Percentiles rank a stretch among this genome's conserved stretches.
Conservation (phyloP, 35 echinoderm and acorn worm genomes). For the Acanthaster planci region DNA sequence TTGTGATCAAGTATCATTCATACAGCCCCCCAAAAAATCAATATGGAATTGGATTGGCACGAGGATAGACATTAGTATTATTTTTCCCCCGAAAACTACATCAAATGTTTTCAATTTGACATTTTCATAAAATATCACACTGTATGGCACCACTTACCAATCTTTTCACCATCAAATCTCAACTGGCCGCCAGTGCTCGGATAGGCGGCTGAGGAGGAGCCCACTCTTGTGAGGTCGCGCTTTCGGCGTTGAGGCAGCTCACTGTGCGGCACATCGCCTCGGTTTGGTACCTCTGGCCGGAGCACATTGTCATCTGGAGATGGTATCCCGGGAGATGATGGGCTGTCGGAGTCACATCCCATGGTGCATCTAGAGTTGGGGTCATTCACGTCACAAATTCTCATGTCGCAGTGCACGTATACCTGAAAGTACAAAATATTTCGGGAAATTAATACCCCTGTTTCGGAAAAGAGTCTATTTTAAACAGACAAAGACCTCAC, state of each 20-base stretch:
- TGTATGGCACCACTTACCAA: too few relatives aligned
- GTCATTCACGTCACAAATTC: slow-evolving; percentile 19
- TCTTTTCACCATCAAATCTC: background rate
- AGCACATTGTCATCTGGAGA: background rate
- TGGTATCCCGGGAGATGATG: background rate
- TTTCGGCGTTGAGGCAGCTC: background rate
- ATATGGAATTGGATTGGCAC: too few relatives aligned
- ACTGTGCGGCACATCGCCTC: slow-evolving; percentile 2
- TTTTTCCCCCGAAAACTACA: too few relatives aligned
- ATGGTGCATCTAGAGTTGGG: slow-evolving; percentile 41
- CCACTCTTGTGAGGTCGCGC: slow-evolving; percentile 22
- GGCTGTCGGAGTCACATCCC: background rate
- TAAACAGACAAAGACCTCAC: background rate
- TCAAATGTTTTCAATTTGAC: too few relatives aligned
- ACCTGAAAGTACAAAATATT: background rate
- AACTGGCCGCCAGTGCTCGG: slow-evolving; percentile 19
- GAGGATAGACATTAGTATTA: too few relatives aligned
- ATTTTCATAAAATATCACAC: too few relatives aligned
- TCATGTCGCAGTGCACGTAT: slow-evolving; percentile 43
- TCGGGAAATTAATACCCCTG: background rate
- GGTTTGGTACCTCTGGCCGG: background rate
- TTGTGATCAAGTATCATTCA: background rate
- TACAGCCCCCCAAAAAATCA: too few relatives aligned
- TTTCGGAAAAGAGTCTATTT: background rate
- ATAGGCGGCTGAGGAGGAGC: slow-evolving; percentile 6